Conservation (phyloP, 2,888 invertebrate genomes). For the Pammene fasciana region DNA sequence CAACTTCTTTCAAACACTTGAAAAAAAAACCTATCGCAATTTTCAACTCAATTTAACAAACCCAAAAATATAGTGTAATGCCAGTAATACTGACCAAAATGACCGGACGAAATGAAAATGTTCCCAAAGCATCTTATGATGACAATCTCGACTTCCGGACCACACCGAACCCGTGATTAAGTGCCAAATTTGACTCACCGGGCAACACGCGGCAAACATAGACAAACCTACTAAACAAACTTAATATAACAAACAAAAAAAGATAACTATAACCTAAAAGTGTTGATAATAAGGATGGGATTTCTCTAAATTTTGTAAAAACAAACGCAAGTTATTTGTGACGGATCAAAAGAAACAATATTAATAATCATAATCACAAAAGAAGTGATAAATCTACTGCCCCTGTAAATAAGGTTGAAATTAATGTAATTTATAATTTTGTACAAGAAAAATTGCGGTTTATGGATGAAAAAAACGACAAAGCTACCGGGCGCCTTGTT, state of each 20-base stretch:
- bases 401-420: constrained; percentile 48
- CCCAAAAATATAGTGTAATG: constrained; percentile 44
- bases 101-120: constrained; percentile 66
- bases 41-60: constrained; percentile 31
- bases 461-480: constrained; percentile 60
- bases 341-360: constrained; percentile 17
- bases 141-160: constrained; percentile 77
- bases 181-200: constrained; percentile 55
- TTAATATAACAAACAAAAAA: constrained; percentile 5
- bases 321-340: neutral
- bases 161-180: constrained; percentile 72
- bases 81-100: constrained; percentile 58
- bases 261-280: neutral
- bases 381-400: constrained; percentile 10
- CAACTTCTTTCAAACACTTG: neutral
- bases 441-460: constrained; percentile 61
- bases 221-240: constrained; percentile 28
- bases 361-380: constrained; percentile 12
- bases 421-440: constrained; percentile 46
- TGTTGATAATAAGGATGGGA: constrained; percentile 15
- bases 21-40: constrained; percentile 12
- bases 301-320: neutral
- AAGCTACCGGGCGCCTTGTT: constrained; percentile 80
- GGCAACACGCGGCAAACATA: constrained; percentile 44
- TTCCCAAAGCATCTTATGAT: constrained; percentile 62